Base-by-base conservation (phyloP, 2,113 vertebrate genomes). In the Entomyzon cyanotis region DNA sequence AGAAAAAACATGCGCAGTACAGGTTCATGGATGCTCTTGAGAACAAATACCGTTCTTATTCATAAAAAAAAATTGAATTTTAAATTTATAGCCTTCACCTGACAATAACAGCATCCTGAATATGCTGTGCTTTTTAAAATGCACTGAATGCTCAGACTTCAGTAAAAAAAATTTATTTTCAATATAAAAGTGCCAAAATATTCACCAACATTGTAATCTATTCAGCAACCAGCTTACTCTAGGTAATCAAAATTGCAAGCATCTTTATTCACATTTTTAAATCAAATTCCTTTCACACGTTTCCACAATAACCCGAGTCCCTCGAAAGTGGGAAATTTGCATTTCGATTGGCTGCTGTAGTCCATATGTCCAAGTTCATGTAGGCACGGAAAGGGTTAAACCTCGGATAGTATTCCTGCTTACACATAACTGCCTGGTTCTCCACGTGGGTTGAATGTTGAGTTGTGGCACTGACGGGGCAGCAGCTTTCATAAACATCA, bases 281-380 rank as follows among this genome's bases (percentile, higher is more conserved):
- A 93, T 89, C 94, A 90, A 73, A 92, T 85, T 69, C 84, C 91
- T 96, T 95, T 99, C 97, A 99, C 96, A 98, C 97, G 1, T 99
- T 99, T 90, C 99, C 99, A 80, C 99, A 99, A 98, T 99, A 99
- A 93, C 99, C 98, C 5, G 99, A 99, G 98, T 99, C 99, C 89
- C 99, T 99, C 12, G 99, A 98, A 88, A 99, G 98, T 41, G 99
- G 99, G 47, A 99, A 99, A 96, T 98, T 99, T 74, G 99, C 98
- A 83, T 98, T 99, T 96, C 99, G 98, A 92, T 98, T 99, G 69
- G 98, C 98, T 16, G 99, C 98, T 69, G 98, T 98, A 98, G 99
- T 99, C 99, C 99, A 99, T 97, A 99, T 99, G 98, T 99, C 99
- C 98, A 99, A 98, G 97, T 99, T 99, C 99, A 99, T 99, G 97